A percentile compares a stretch with the other conserved stretches of the same genome.
These are phyloP conservation scores for Crossocerus cetratus DNA, from an alignment of 2,888 invertebrate species.

Conservation along the genomic window DNA sequence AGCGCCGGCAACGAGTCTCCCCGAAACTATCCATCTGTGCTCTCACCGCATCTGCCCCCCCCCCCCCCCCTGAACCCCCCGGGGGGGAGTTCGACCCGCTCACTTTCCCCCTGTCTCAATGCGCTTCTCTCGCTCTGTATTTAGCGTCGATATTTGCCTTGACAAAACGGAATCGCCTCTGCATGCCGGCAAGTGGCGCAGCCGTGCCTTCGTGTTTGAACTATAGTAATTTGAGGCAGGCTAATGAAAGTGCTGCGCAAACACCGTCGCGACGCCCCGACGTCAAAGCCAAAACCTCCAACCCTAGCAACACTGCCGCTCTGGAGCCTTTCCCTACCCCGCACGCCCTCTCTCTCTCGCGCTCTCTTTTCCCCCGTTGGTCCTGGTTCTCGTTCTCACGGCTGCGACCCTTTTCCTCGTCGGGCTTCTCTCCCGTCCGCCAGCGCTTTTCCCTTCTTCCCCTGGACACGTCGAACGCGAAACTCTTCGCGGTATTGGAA, in stretches of 20 bases:
- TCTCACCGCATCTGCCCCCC: neutral
- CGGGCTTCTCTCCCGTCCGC: constrained; percentile 30
- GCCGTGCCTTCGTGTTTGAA: constrained; percentile 70
- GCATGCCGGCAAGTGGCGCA: constrained; percentile 54
- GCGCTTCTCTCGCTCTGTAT: constrained; percentile 25
- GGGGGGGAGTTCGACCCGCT: neutral
- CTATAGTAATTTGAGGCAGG: constrained; percentile 75
- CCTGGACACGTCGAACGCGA: constrained; percentile 33
- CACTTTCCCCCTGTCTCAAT: neutral
- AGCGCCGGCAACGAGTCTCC: constrained; percentile 17
- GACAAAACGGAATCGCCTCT: constrained; percentile 72
- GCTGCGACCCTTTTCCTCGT: constrained; percentile 26
- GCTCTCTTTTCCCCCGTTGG: too few species aligned
- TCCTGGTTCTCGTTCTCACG: too few species aligned
- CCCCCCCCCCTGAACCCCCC: constrained; percentile 7
- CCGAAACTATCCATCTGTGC: constrained; percentile 8
- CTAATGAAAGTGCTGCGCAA: constrained; percentile 76
- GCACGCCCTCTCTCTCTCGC: neutral
- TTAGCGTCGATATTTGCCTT: constrained; percentile 69
- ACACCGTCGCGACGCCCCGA: constrained; percentile 74
- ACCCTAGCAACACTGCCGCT: constrained; percentile 25
- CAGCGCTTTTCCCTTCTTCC: constrained; percentile 35
- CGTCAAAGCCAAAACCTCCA: constrained; percentile 73
- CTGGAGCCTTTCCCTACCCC: neutral
- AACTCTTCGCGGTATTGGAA: constrained; percentile 55